Evolutionary conservation across 2,888 invertebrate species (phyloP).

Genomic region (Amblyjoppa fuscipennis): DNA sequence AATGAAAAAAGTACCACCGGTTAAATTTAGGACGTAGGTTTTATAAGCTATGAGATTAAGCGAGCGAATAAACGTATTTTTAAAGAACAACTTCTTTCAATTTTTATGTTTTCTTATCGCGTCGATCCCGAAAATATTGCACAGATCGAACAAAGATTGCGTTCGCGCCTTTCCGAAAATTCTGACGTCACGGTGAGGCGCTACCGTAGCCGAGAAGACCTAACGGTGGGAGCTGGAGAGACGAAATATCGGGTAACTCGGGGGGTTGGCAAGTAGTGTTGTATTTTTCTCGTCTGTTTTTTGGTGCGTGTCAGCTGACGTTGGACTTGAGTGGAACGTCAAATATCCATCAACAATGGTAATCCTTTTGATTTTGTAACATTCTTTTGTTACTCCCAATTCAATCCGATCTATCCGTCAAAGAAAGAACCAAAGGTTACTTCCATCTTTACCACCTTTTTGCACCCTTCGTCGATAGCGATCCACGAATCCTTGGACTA

Average conservation of each 20-base stretch:
- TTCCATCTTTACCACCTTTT: conserved; percentile 61
- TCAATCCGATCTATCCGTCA: conserved; percentile 27
- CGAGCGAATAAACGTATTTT: conserved; percentile 2
- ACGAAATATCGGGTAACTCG: conserved; percentile 60
- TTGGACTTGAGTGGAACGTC: conserved; percentile 32
- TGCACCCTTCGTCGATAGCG: conserved; percentile 11
- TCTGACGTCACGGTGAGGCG: conserved; percentile 44
- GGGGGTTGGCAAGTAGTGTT: conserved; percentile 43
- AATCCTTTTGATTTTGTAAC: background rate
- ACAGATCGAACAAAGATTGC: conserved; percentile 15
- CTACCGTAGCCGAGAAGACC: conserved; percentile 35
- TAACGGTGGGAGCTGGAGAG: conserved; percentile 11
- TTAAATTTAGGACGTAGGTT: conserved; percentile 97
- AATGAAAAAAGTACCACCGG: conserved; percentile 97
- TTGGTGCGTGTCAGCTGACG: conserved; percentile 65
- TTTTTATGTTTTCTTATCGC: background rate
- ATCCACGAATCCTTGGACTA: conserved; percentile 28
- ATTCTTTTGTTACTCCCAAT: conserved; percentile 2
- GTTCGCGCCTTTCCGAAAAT: background rate
- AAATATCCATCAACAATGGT: conserved; percentile 28
- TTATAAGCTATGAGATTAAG: background rate
- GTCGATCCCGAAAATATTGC: background rate
- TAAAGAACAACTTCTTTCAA: background rate
- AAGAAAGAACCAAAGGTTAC: conserved; percentile 56
- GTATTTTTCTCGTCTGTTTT: conserved; percentile 56